Evolutionary conservation across 2,888 invertebrate species (phyloP).

Genomic region (Alentia gelatinosa): DNA sequence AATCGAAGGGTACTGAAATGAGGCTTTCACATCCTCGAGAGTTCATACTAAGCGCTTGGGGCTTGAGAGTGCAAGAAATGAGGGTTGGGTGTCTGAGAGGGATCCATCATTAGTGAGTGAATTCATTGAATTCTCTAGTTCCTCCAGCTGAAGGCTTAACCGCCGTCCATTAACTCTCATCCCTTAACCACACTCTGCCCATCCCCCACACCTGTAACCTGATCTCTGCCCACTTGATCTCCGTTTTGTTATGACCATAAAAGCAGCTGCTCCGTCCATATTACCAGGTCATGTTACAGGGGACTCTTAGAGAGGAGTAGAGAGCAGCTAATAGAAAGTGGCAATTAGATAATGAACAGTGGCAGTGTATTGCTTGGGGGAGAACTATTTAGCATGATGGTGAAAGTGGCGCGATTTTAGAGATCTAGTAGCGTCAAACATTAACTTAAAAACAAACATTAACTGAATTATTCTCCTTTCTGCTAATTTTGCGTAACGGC

Average conservation of each 20-base stretch:
- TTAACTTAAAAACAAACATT: too few species aligned
- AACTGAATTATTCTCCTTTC: background rate
- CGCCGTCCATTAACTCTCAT: background rate
- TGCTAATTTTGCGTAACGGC: background rate
- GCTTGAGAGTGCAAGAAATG: too few species aligned
- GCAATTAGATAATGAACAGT: background rate
- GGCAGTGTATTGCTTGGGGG: too few species aligned
- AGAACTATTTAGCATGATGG: too few species aligned
- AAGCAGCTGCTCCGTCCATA: constrained; percentile 1
- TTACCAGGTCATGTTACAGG: background rate
- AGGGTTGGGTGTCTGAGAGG: too few species aligned
- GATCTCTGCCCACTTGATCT: background rate
- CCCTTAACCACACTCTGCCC: background rate
- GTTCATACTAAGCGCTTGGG: too few species aligned
- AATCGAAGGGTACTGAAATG: too few species aligned
- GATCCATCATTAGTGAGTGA: background rate
- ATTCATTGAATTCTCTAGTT: constrained; percentile 3
- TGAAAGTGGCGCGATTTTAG: too few species aligned
- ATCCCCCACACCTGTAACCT: background rate
- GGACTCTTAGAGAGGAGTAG: background rate
- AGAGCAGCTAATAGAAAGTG: background rate
- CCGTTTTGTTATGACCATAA: background rate
- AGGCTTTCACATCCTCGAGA: too few species aligned
- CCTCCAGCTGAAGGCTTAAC: background rate
- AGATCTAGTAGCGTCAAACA: too few species aligned